phyloP scores from a whole-genome alignment of 2,888 invertebrate species.

The Linnaemya tessellans region DNA sequence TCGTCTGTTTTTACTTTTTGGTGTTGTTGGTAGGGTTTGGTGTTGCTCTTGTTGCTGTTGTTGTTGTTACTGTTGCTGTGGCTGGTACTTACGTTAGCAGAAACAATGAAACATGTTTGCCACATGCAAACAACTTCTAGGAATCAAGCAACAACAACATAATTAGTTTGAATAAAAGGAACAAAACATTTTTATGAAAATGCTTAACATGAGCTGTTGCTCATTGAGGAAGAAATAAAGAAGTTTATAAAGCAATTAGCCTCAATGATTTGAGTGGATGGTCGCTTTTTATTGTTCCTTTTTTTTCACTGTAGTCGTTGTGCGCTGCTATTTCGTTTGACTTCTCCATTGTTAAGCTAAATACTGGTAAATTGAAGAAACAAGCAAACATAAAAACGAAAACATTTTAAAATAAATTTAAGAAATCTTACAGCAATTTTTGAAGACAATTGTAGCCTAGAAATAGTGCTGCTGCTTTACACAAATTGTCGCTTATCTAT shows the following conservation, averaged over 20 bases:
- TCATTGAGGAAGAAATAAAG: slow-evolving; percentile 27
- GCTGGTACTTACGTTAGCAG: slow-evolving; percentile 14
- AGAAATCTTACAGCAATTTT: slow-evolving; percentile 18
- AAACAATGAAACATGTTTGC: slow-evolving; percentile 71
- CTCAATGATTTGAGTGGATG: slow-evolving; percentile 59
- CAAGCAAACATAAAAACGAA: slow-evolving; percentile 3
- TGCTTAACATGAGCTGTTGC: slow-evolving; percentile 40
- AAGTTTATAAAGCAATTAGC: slow-evolving; percentile 71
- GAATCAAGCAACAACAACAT: slow-evolving; percentile 34
- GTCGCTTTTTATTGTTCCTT: slow-evolving; percentile 27
- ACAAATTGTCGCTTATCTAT: slow-evolving; percentile 15
- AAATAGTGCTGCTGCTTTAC: slow-evolving; percentile 10
- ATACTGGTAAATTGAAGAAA: slow-evolving; percentile 15
- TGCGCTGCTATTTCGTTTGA: slow-evolving; percentile 48
- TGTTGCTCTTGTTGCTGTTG: slow-evolving; percentile 34
- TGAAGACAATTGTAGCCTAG: slow-evolving; percentile 40
- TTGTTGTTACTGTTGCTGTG: slow-evolving; percentile 31
- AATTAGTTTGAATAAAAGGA: slow-evolving; percentile 22
- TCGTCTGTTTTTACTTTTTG: not conserved
- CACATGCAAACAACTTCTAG: slow-evolving; percentile 71
- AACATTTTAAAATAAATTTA: slow-evolving; percentile 23
- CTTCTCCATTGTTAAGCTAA: slow-evolving; percentile 59
- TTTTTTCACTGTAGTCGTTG: not conserved
- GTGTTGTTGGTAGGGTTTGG: slow-evolving; percentile 12
- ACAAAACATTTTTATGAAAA: slow-evolving; percentile 17